Conservation (phyloP, 2,113 vertebrate species). For the Propithecus coquereli region DNA sequence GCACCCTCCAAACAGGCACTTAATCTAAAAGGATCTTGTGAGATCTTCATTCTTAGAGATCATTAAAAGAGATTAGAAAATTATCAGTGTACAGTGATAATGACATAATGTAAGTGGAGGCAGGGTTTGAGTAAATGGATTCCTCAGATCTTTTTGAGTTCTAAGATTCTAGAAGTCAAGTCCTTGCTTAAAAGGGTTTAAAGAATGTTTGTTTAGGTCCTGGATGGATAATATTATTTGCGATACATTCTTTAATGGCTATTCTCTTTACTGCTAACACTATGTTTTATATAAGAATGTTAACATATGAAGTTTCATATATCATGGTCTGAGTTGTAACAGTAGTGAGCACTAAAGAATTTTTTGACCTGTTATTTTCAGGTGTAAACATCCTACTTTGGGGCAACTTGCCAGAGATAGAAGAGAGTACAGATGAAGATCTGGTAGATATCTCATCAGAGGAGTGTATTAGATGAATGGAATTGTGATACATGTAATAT, state of each 20-base stretch:
- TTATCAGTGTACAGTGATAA: not conserved
- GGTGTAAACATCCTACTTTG: constrained; percentile 94
- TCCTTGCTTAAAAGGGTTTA: not conserved
- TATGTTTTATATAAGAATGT: not conserved
- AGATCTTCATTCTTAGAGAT: constrained; percentile 20
- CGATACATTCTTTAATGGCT: not conserved
- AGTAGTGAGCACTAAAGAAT: constrained; percentile 1
- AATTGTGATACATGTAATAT: not conserved
- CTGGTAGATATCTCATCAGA: constrained; percentile 86
- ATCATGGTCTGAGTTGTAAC: constrained; percentile 18
- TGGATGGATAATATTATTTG: constrained; percentile 13
- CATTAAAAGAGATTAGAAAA: constrained; percentile 17
- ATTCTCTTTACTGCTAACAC: constrained; percentile 13
- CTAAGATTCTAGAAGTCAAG: constrained; percentile 38
- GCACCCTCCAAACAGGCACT: not conserved
- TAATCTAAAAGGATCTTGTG: constrained; percentile 39
- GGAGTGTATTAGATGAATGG: constrained; percentile 85
- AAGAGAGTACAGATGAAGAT: constrained; percentile 90
- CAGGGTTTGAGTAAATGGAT: not conserved
- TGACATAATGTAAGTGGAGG: not conserved
- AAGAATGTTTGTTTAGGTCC: not conserved
- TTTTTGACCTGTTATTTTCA: constrained; percentile 75
- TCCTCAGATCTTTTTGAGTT: constrained; percentile 10
- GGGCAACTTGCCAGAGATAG: constrained; percentile 94
- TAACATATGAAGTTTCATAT: not conserved